phyloP scores from a whole-genome alignment of 2,888 invertebrate genomes.

The Mythimna ferrago region DNA sequence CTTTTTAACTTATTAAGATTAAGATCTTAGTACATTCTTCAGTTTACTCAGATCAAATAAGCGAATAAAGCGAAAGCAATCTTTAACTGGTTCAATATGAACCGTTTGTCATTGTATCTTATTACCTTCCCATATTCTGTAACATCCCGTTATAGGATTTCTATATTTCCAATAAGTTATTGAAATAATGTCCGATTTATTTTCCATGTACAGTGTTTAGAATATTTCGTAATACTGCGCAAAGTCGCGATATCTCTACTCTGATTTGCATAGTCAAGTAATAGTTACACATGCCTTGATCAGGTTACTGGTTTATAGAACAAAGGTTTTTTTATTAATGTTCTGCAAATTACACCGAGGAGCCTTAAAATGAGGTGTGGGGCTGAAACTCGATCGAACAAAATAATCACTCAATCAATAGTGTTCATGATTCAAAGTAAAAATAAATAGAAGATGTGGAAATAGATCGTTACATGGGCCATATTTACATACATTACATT shows the following conservation, averaged over 20 bases:
- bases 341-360: no score
- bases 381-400: not conserved
- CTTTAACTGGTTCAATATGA: not conserved
- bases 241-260: slow-evolving; percentile 34
- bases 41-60: not conserved
- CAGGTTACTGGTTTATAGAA: not conserved
- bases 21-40: not conserved
- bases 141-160: not conserved
- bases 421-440: not conserved
- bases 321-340: not conserved
- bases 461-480: not conserved
- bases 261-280: slow-evolving; percentile 36
- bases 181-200: slow-evolving; percentile 7
- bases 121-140: not conserved
- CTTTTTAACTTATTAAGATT: not conserved
- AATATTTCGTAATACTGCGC: slow-evolving; percentile 40
- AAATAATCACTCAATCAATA: not conserved
- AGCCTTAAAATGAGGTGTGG: no score
- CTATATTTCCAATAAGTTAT: slow-evolving; percentile 3
- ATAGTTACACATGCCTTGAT: slow-evolving; percentile 3
- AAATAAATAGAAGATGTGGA: not conserved
- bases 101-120: not conserved
- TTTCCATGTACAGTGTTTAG: not conserved
- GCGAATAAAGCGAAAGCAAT: not conserved
- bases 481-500: not conserved